Evolutionary conservation across 2,113 vertebrate genomes (phyloP), one percentile per base, ranked within the genome.

Genomic region (Cavia aperea): DNA sequence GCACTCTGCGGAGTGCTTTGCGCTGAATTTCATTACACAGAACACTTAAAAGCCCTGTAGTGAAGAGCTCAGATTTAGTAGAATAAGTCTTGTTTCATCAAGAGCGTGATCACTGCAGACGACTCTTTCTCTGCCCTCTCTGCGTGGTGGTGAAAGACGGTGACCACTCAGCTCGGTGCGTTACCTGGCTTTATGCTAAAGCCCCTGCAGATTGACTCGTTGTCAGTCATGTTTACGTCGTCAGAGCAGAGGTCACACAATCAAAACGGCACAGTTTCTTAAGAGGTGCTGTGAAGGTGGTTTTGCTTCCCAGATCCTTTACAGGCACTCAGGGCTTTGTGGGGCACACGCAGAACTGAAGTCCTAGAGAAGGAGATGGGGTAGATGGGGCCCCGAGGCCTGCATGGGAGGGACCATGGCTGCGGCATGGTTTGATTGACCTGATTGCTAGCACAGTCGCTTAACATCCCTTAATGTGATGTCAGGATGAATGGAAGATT

Each of bases 71-170:
- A 88, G 39, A 63, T 90, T 91, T 81, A 56, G 82, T 93, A 78
- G 54, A 88, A 81, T 90, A 72, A 39, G 88, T 92, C 82, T 73
- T 93, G 39, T 56, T 95, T 94, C 16, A 86, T 94, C 70, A 94
- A 81, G 60, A 82, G 54, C 33, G 72, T 93, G 91, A 77, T 91
- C 83, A 66, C 68, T 90, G 56, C 79, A 93, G 19, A 88, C 49
- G 56, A 46, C 68, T 66, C 11, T 94, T 65, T 54, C 82, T 43
- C 65, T 90, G 68, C 33, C 70, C 72, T 62, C 18, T 39, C 33
- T 91, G 26, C 23, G 39, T 77, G 18, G 31, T 78, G 65, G 49
- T 26, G 7, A 86, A 73, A 72, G 84, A 77, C 56, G 24, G 8
- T 46, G 66, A 43, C 92, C 1, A 72, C 54, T 36, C n/a, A 56